These are phyloP conservation scores for Synergus japonicus DNA, from an alignment of 2,888 invertebrate genomes.

Conservation along the genomic window DNA sequence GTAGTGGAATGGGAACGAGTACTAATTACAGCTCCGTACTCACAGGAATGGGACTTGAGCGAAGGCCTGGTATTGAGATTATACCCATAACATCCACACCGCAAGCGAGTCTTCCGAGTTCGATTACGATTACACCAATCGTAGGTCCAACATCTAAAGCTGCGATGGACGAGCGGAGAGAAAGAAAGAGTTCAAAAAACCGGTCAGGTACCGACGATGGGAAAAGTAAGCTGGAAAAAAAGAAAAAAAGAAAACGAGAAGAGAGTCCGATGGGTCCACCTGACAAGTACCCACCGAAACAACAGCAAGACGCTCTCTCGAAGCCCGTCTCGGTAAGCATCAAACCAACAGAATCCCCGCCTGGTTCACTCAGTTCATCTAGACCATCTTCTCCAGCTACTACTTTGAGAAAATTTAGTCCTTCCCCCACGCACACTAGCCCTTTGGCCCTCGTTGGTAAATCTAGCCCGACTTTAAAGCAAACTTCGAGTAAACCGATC, in stretches of 20 bases:
- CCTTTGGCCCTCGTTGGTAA: constrained; percentile 82
- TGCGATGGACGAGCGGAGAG: constrained; percentile 74
- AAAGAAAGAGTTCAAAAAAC: constrained; percentile 77
- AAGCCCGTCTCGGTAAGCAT: constrained; percentile 87
- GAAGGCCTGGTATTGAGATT: constrained; percentile 90
- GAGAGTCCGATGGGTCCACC: constrained; percentile 89
- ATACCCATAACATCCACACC: constrained; percentile 86
- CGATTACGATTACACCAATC: constrained; percentile 93
- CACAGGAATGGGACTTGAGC: constrained; percentile 81
- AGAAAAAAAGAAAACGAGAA: constrained; percentile 86
- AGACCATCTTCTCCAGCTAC: constrained; percentile 84
- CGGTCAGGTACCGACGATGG: constrained; percentile 73
- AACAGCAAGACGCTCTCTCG: constrained; percentile 81
- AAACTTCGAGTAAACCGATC: constrained; percentile 79
- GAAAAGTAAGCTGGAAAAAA: constrained; percentile 82
- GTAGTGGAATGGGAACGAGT: constrained; percentile 74
- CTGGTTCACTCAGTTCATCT: constrained; percentile 71
- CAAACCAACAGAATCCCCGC: constrained; percentile 84
- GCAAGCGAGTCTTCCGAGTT: constrained; percentile 85
- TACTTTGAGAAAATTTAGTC: constrained; percentile 84
- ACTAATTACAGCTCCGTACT: constrained; percentile 81
- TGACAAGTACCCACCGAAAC: constrained; percentile 87
- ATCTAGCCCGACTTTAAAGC: constrained; percentile 79
- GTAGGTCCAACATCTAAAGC: constrained; percentile 79
- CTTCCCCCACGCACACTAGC: constrained; percentile 85